Percentiles rank a stretch among this genome's conserved stretches.
phyloP scores from a whole-genome alignment of 2,113 vertebrate genomes.

The Planiliza haematocheilus region DNA sequence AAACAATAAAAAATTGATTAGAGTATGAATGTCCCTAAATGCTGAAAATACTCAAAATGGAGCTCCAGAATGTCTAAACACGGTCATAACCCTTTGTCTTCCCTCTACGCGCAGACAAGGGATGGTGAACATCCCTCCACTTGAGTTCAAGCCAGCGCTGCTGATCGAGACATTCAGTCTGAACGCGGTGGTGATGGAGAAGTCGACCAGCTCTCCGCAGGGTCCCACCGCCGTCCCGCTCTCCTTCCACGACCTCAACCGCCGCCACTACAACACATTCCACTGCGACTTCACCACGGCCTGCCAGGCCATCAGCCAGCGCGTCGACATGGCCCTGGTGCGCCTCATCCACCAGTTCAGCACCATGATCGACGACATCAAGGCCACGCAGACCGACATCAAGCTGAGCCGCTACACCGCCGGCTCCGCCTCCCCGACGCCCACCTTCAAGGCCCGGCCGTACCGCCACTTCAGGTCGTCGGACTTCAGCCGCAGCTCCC shows the following conservation, averaged over 20 bases:
- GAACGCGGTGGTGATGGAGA: slow-evolving; percentile 96
- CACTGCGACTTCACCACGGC: slow-evolving; percentile 97
- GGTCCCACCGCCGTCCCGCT: slow-evolving; percentile 85
- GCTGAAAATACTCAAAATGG: background rate
- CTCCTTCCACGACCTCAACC: slow-evolving; percentile 96
- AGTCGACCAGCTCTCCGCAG: slow-evolving; percentile 89
- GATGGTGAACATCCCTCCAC: slow-evolving; percentile 90
- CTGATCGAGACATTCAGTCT: slow-evolving; percentile 98
- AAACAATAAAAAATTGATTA: background rate
- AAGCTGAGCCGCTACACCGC: slow-evolving; percentile 98
- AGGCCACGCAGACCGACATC: slow-evolving; percentile 98
- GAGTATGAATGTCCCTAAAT: too few relatives aligned
- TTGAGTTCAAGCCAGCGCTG: slow-evolving; percentile 96
- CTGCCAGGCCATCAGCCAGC: slow-evolving; percentile 98
- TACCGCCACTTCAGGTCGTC: slow-evolving; percentile 94
- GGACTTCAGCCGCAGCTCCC: slow-evolving; percentile 96
- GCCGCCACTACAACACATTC: slow-evolving; percentile 94
- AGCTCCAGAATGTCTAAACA: background rate
- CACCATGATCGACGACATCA: slow-evolving; percentile 98
- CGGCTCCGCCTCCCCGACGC: slow-evolving; percentile 95
- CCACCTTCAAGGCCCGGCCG: slow-evolving; percentile 95
- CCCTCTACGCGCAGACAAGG: slow-evolving; percentile 85
- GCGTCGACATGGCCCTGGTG: slow-evolving; percentile 98
- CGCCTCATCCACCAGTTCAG: slow-evolving; percentile 99
- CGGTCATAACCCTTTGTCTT: background rate